A percentile compares a stretch with the other conserved stretches of the same genome.
Conservation (phyloP, 2,888 invertebrate species). For the Pristionchus fissidentatus region DNA sequence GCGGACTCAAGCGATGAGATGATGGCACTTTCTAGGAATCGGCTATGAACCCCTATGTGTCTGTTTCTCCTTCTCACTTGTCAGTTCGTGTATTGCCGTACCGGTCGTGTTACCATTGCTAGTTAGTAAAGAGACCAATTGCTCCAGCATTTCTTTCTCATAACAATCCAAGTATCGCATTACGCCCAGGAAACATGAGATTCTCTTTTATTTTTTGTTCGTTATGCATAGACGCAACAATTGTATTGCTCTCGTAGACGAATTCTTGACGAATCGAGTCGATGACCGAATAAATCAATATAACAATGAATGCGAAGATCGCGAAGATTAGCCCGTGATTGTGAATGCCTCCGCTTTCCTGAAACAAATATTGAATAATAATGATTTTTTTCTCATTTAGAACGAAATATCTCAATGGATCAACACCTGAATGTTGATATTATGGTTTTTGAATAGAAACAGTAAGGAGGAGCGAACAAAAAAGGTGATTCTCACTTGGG, state of each 20-base stretch:
- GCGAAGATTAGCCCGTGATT: constrained; percentile 4
- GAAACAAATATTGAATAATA: neutral
- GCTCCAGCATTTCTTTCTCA: too few species aligned
- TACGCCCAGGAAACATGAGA: neutral
- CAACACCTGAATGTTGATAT: neutral
- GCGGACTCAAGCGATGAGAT: constrained; percentile 35
- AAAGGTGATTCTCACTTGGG: neutral
- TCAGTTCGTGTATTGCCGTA: too few species aligned
- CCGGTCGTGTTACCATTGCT: too few species aligned
- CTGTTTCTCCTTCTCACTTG: too few species aligned
- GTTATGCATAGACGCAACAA: constrained; percentile 38
- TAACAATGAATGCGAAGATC: neutral
- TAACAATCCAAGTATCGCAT: neutral
- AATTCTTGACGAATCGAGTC: constrained; percentile 18
- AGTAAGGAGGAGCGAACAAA: too few species aligned
- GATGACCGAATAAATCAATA: neutral
- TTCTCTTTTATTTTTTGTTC: too few species aligned
- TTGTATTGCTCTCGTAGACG: neutral
- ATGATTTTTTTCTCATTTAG: neutral
- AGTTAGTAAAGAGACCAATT: too few species aligned
- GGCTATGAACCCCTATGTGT: too few species aligned
- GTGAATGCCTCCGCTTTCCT: constrained; percentile 45
- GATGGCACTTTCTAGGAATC: neutral
- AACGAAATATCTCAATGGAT: neutral
- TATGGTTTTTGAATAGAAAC: neutral